Percentiles rank a stretch among this genome's conserved stretches.
phyloP scores from a whole-genome alignment of 2,113 vertebrate genomes.

The Clinocottus analis region DNA sequence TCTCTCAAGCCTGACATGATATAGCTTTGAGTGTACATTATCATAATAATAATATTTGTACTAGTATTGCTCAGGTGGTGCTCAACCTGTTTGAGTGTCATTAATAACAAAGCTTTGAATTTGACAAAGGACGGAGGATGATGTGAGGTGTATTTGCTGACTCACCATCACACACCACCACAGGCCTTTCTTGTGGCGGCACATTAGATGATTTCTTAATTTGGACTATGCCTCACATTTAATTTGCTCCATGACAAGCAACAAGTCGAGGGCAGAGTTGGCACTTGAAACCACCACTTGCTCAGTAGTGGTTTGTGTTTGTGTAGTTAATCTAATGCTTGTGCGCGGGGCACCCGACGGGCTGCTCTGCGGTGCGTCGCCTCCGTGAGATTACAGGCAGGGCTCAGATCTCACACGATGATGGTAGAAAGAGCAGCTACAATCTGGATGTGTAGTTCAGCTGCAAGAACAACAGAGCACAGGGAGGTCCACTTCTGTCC shows the following conservation, averaged over 20 bases:
- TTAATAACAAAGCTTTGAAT: background rate
- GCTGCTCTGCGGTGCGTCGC: constrained; percentile 53
- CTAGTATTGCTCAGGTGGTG: background rate
- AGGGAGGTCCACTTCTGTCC: constrained; percentile 53
- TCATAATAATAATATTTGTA: background rate
- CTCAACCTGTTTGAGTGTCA: background rate
- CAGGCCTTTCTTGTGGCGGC: constrained; percentile 45
- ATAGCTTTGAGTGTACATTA: background rate
- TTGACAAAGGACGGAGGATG: background rate
- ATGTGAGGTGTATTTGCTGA: constrained; percentile 15
- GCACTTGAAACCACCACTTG: constrained; percentile 28
- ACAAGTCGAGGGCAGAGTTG: constrained; percentile 3
- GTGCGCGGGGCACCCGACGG: constrained; percentile 49
- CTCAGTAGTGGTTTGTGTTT: constrained; percentile 67
- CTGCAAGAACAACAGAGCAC: constrained; percentile 38
- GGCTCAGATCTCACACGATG: constrained; percentile 73
- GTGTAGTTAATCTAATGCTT: constrained; percentile 69
- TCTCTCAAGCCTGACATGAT: background rate
- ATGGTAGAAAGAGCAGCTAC: constrained; percentile 40
- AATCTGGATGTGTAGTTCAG: constrained; percentile 20
- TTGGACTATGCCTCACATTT: constrained; percentile 43
- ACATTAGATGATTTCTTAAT: constrained; percentile 50
- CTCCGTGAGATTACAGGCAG: constrained; percentile 63
- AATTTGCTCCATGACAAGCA: constrained; percentile 52
- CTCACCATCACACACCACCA: constrained; percentile 1